phyloP scores from a whole-genome alignment of 2,797 vertebrate species.

The Lacerta agilis region DNA sequence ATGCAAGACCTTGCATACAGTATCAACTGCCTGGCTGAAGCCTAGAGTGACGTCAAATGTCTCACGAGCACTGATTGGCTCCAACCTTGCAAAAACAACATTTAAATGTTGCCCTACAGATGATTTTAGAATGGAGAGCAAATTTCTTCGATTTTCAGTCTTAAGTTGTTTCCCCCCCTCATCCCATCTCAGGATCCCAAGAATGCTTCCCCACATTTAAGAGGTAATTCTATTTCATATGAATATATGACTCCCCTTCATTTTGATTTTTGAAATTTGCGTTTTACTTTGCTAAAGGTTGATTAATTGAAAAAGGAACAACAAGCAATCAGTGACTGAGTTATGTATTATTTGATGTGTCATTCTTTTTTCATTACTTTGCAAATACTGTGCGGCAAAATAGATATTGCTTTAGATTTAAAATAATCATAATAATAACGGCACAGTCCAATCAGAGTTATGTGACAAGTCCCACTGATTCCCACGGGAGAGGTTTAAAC shows the following conservation, averaged over 20 bases:
- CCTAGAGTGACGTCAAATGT: conserved; percentile 61
- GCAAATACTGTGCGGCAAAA: not conserved
- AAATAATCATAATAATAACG: not conserved
- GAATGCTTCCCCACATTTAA: conserved; percentile 61
- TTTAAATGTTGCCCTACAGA: conserved; percentile 66
- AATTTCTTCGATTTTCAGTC: conserved; percentile 57
- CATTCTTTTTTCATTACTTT: not conserved
- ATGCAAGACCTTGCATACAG: conserved; percentile 51
- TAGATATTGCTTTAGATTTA: not conserved
- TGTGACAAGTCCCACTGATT: not conserved
- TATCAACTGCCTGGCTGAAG: conserved; percentile 39
- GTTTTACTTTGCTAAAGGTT: not conserved
- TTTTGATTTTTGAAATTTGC: conserved; percentile 51
- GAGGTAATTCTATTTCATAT: conserved; percentile 48
- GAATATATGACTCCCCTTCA: conserved; percentile 40
- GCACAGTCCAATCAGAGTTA: not conserved
- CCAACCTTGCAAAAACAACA: conserved; percentile 43
- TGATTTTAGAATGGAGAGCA: conserved; percentile 55
- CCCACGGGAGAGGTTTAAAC: not conserved
- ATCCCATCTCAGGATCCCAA: conserved; percentile 51
- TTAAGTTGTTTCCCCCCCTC: conserved; percentile 34
- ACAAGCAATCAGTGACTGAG: not conserved
- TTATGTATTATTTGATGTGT: not conserved
- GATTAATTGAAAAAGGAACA: not conserved
- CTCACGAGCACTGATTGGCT: conserved; percentile 66